phyloP scores from a whole-genome alignment of 2,113 vertebrate genomes.

The Pterocles orientalis region DNA sequence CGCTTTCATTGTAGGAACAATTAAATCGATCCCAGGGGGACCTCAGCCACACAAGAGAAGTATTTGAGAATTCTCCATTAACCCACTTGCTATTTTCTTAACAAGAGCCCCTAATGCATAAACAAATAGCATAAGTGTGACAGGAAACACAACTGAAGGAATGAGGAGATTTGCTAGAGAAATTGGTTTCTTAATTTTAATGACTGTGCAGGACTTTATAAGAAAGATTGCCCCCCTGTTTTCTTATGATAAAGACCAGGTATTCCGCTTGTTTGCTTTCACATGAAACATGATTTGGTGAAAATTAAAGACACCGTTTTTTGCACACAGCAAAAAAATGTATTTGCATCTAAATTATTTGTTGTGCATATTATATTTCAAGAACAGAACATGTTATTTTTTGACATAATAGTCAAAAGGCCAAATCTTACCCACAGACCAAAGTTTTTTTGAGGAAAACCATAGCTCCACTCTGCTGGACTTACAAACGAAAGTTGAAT shows the following conservation, averaged over 20 bases:
- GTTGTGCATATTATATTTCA: background rate
- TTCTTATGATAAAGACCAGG: slow-evolving; percentile 29
- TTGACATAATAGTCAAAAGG: background rate
- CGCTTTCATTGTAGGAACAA: slow-evolving; percentile 67
- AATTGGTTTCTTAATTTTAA: slow-evolving; percentile 37
- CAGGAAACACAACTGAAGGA: slow-evolving; percentile 64
- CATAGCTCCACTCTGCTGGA: background rate
- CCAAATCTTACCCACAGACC: background rate
- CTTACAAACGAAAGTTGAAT: background rate
- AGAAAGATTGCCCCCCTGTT: background rate
- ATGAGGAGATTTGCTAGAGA: slow-evolving; percentile 16
- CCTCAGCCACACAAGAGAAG: slow-evolving; percentile 57
- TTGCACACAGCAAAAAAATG: background rate
- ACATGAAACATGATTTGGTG: background rate
- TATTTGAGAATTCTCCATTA: slow-evolving; percentile 67
- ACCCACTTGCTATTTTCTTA: slow-evolving; percentile 60
- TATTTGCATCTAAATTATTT: background rate
- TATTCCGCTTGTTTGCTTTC: slow-evolving; percentile 23
- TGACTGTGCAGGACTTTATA: background rate
- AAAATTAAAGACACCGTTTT: slow-evolving; percentile 15
- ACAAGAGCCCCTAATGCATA: slow-evolving; percentile 52
- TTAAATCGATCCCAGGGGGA: slow-evolving; percentile 66
- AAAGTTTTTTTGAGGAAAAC: background rate
- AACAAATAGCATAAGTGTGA: slow-evolving; percentile 61
- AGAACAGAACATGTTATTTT: background rate